Evolutionary conservation across 2,888 invertebrate species (phyloP).

Genomic region (Phymatocera aterrima): DNA sequence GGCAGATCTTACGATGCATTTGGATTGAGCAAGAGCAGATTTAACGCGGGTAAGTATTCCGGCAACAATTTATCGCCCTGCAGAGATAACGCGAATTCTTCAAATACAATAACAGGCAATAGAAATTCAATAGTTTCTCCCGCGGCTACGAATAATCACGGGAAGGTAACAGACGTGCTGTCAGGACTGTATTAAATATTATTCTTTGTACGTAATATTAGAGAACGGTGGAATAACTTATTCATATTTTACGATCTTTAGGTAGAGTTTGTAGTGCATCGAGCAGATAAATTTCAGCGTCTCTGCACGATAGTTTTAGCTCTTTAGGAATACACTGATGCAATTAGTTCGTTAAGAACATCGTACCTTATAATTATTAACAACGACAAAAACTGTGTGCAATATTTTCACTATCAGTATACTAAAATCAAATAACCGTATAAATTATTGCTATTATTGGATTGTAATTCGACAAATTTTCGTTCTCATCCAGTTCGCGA

Average conservation of each 20-base stretch:
- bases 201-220: no score
- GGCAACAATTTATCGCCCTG: conserved; percentile 57
- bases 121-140: conserved; percentile 62
- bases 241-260: no score
- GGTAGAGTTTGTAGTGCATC: no score
- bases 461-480: not conserved
- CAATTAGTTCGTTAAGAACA: not conserved
- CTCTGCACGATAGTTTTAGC: no score
- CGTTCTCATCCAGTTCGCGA: conserved; percentile 14
- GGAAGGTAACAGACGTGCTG: conserved; percentile 71
- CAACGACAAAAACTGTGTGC: conserved; percentile 32
- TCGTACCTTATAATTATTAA: conserved; percentile 29
- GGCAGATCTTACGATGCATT: conserved; percentile 69
- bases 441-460: not conserved
- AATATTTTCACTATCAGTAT: conserved; percentile 19
- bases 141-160: conserved; percentile 60
- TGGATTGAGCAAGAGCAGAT: conserved; percentile 68
- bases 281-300: no score
- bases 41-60: conserved; percentile 71
- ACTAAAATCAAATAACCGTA: not conserved
- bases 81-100: conserved; percentile 54
- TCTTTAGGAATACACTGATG: not conserved
- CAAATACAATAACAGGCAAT: no score
- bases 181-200: conserved; percentile 71
- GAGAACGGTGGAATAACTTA: no score